Conservation (phyloP, 2,888 invertebrate genomes). For the Sinelater perroti region DNA sequence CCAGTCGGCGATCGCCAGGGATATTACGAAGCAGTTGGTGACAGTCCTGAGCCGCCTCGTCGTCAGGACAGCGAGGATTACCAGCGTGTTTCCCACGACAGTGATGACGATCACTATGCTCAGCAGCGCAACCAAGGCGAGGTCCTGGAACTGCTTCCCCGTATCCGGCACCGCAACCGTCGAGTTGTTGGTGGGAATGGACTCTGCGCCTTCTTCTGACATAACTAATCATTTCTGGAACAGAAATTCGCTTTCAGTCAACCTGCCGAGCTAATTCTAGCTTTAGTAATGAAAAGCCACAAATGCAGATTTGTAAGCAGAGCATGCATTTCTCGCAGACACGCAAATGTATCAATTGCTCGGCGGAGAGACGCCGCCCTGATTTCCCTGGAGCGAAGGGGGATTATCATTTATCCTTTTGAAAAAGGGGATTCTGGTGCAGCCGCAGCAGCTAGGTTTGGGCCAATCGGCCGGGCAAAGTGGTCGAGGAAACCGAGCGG, state of each 20-base stretch:
- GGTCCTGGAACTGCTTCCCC: slow-evolving; percentile 58
- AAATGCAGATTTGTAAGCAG: too few species aligned
- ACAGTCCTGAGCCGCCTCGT: slow-evolving; percentile 88
- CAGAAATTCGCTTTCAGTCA: slow-evolving; percentile 23
- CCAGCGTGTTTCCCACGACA: slow-evolving; percentile 87
- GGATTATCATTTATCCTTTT: slow-evolving; percentile 11
- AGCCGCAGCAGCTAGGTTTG: too few species aligned
- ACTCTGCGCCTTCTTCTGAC: slow-evolving; percentile 50
- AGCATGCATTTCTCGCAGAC: too few species aligned
- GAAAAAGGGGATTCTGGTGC: too few species aligned
- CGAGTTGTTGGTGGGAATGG: slow-evolving; percentile 37
- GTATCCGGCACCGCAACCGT: slow-evolving; percentile 29
- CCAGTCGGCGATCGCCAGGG: slow-evolving; percentile 91
- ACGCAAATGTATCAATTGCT: too few species aligned
- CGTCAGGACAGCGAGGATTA: slow-evolving; percentile 88
- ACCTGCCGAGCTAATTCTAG: too few species aligned
- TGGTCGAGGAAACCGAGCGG: neutral
- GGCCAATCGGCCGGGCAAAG: too few species aligned
- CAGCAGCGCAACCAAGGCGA: slow-evolving; percentile 70
- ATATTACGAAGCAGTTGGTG: slow-evolving; percentile 95
- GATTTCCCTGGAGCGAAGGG: slow-evolving; percentile 7
- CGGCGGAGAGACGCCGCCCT: neutral
- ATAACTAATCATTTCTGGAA: slow-evolving; percentile 58
- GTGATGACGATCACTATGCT: slow-evolving; percentile 76
- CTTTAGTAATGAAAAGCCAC: too few species aligned